Conservation (phyloP, 2,113 vertebrate genomes). For the Paramormyrops kingsleyae region DNA sequence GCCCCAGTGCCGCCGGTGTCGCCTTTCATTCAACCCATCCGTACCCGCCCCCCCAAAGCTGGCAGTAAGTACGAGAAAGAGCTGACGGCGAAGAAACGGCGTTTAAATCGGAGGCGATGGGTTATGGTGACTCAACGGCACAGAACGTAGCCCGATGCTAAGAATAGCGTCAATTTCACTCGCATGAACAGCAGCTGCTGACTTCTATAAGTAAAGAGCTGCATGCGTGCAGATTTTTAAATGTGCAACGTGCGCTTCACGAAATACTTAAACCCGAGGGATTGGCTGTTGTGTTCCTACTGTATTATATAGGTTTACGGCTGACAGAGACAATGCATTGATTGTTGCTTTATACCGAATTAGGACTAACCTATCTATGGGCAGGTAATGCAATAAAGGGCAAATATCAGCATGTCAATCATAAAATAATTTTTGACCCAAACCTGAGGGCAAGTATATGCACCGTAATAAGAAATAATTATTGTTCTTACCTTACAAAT, state of each 20-base stretch:
- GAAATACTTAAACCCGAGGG: not conserved
- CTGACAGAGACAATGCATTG: not conserved
- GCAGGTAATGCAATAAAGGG: not conserved
- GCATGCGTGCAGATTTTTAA: not conserved
- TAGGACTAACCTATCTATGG: not conserved
- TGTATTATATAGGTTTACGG: not conserved
- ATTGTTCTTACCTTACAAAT: not conserved
- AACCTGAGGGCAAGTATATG: not conserved
- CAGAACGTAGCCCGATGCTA: not conserved
- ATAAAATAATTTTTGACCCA: not conserved
- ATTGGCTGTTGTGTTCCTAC: not conserved
- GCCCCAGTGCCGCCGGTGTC: not conserved
- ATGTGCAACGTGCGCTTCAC: not conserved
- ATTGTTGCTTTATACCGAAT: not conserved
- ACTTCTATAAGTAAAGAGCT: not conserved
- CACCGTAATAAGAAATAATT: not conserved
- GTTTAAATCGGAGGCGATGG: conserved; percentile 12
- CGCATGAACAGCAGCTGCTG: conserved; percentile 9
- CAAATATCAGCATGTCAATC: not conserved
- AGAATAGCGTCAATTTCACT: conserved; percentile 1
- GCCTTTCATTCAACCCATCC: not conserved
- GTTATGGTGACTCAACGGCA: conserved; percentile 13
- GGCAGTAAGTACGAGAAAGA: not conserved
- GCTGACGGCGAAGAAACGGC: not conserved
- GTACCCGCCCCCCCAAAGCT: not conserved